Evolutionary conservation across 2,113 vertebrate species (phyloP).

Genomic region (Etia nguti): DNA sequence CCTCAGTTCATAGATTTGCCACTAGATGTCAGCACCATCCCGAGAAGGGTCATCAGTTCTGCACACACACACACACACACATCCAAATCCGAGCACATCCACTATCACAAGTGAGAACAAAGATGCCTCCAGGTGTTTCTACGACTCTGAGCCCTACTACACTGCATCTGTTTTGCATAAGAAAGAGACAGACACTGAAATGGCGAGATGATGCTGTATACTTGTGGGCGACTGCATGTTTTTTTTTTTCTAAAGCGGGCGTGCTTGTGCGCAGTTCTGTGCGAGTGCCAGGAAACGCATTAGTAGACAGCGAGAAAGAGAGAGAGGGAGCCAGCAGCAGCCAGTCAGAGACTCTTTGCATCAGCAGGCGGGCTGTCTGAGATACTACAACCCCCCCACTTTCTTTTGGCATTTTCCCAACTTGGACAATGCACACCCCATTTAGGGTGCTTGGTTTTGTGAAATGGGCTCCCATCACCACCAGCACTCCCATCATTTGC

Average conservation of each 20-base stretch:
- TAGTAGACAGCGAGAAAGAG: slow-evolving; percentile 11
- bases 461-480: slow-evolving; percentile 26
- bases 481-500: slow-evolving; percentile 15
- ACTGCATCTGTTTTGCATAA: slow-evolving; percentile 40
- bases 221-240: background rate
- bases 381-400: slow-evolving; percentile 4
- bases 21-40: slow-evolving; percentile 64
- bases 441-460: background rate
- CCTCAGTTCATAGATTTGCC: background rate
- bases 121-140: slow-evolving; percentile 46
- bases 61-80: background rate
- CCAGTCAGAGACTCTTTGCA: slow-evolving; percentile 39
- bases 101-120: slow-evolving; percentile 25
- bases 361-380: slow-evolving; percentile 34
- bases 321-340: slow-evolving; percentile 10
- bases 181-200: slow-evolving; percentile 35
- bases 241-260: background rate
- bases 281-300: slow-evolving; percentile 38
- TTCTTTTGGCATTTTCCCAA: slow-evolving; percentile 45
- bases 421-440: background rate
- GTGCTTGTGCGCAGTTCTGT: slow-evolving; percentile 1
- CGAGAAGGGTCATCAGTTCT: slow-evolving; percentile 1
- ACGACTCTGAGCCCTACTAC: slow-evolving; percentile 9
- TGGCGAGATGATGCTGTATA: slow-evolving; percentile 5
- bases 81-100: background rate